Percentiles rank a stretch among this genome's conserved stretches.
Evolutionary conservation across 2,888 invertebrate genomes (phyloP).

Genomic region (Lasioglossum villosulum): DNA sequence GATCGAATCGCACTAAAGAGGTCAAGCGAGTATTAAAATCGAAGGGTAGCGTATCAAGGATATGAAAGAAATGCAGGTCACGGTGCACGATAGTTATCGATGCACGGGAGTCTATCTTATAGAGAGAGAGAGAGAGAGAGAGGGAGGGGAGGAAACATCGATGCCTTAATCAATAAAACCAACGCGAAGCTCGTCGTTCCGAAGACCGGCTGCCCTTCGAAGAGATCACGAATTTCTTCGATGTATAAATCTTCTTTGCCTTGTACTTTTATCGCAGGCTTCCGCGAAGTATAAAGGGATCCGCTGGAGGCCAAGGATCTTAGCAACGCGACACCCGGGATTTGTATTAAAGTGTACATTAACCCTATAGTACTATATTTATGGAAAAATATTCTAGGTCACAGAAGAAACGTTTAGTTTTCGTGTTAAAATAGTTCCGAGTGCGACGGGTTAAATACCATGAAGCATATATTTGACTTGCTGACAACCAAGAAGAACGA

Average conservation of each 20-base stretch:
- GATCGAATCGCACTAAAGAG: slow-evolving; percentile 50
- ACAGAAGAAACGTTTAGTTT: too few species aligned
- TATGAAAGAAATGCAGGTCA: slow-evolving; percentile 62
- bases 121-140: background rate
- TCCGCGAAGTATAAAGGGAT: too few species aligned
- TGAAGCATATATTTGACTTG: too few species aligned
- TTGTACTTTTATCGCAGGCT: too few species aligned
- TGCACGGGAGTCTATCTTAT: slow-evolving; percentile 8
- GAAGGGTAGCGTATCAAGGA: slow-evolving; percentile 63
- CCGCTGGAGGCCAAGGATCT: too few species aligned
- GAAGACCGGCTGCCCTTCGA: background rate
- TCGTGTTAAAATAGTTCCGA: too few species aligned
- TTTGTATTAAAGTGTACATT: too few species aligned
- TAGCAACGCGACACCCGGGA: too few species aligned
- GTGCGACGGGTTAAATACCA: too few species aligned
- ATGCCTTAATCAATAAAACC: background rate
- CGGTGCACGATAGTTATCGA: slow-evolving; percentile 41
- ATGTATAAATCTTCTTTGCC: too few species aligned
- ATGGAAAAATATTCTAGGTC: too few species aligned
- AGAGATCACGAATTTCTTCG: background rate
- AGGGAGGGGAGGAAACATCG: background rate
- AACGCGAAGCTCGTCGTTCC: background rate
- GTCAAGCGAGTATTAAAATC: slow-evolving; percentile 48
- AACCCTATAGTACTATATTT: too few species aligned
- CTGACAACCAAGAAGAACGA: background rate